phyloP scores from a whole-genome alignment of 92 coral and sea anemone species.

The Siderastrea siderea region DNA sequence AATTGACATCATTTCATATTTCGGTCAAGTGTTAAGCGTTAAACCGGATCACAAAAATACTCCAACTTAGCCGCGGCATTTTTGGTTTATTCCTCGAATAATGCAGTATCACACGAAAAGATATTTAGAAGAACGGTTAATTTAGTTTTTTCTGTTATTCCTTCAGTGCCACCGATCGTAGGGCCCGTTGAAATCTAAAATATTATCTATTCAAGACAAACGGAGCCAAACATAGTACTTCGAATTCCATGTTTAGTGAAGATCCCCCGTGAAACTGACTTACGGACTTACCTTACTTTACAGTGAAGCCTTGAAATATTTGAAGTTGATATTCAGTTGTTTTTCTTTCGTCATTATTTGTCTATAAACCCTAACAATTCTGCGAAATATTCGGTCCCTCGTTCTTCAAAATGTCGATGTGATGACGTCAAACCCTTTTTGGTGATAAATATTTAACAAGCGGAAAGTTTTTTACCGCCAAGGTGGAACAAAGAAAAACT shows the following conservation, averaged over 20 bases:
- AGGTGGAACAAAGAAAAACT: conserved; percentile 29
- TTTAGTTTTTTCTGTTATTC: too few relatives aligned
- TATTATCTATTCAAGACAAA: background rate
- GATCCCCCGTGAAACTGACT: background rate
- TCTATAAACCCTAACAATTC: background rate
- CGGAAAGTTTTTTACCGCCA: background rate
- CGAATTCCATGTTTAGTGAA: background rate
- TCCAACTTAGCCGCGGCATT: background rate
- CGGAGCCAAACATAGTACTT: background rate
- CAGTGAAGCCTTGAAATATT: background rate
- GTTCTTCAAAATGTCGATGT: background rate
- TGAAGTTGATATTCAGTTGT: background rate
- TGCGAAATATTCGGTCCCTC: background rate
- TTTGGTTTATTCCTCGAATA: background rate
- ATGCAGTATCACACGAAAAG: too few relatives aligned
- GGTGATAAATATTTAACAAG: conserved; percentile 18
- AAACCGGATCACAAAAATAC: background rate
- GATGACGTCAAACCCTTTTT: conserved; percentile 25
- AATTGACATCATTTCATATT: background rate
- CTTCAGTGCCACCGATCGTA: too few relatives aligned
- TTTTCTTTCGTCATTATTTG: background rate
- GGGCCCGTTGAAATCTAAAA: too few relatives aligned
- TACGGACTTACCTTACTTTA: conserved; percentile 1
- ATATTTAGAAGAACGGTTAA: background rate
- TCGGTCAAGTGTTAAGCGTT: background rate